Conservation (phyloP, 2,888 invertebrate genomes). For the Diachrysia chrysitis region DNA sequence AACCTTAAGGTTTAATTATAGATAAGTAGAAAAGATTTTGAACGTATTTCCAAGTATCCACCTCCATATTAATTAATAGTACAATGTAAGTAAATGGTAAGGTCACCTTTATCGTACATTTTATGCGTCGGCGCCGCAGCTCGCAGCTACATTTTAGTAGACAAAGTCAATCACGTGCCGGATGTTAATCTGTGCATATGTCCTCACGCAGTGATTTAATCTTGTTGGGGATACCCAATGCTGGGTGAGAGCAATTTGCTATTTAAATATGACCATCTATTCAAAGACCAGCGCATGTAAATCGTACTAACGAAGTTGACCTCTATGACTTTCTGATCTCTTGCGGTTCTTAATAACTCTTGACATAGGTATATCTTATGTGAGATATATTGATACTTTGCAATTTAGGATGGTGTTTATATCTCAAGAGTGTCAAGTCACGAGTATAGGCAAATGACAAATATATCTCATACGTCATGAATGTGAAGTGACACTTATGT, state of each 20-base stretch:
- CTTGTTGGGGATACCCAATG: conserved; percentile 52
- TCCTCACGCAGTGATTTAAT: conserved; percentile 68
- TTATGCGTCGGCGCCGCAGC: conserved; percentile 20
- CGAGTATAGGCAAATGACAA: neutral
- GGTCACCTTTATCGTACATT: conserved; percentile 9
- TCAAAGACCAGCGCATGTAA: conserved; percentile 20
- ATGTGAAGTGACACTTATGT: conserved; percentile 2
- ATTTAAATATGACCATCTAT: conserved; percentile 49
- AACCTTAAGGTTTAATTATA: neutral
- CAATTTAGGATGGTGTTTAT: neutral
- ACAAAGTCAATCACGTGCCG: conserved; percentile 63
- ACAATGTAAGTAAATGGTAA: conserved; percentile 7
- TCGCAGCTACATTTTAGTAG: conserved; percentile 41
- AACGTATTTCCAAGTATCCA: neutral
- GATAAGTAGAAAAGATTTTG: neutral
- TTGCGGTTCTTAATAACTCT: conserved; percentile 38
- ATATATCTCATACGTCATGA: neutral
- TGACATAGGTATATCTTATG: conserved; percentile 30
- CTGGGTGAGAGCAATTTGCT: conserved; percentile 56
- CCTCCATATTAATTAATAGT: neutral
- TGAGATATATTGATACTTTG: neutral
- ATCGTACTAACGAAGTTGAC: conserved; percentile 47
- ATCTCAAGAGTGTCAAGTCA: conserved; percentile 3
- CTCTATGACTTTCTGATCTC: conserved; percentile 51
- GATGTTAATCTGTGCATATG: conserved; percentile 69